phyloP scores from a whole-genome alignment of 2,113 vertebrate genomes.

The Ginglymostoma cirratum region DNA sequence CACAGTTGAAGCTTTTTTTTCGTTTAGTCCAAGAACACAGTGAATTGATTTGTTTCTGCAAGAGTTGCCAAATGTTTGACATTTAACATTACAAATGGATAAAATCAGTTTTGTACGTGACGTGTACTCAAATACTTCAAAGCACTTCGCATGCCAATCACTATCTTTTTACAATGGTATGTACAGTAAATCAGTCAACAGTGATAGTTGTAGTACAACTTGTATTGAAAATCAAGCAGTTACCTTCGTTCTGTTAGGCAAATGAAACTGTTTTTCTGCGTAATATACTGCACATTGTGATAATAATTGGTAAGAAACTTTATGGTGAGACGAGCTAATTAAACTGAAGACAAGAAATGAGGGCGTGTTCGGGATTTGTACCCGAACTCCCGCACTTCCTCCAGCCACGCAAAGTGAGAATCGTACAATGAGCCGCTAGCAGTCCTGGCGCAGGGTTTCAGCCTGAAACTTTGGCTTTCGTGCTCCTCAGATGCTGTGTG shows the following conservation, averaged over 20 bases:
- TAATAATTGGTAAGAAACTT: not conserved
- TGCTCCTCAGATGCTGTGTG: no score
- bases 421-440: no score
- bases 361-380: no score
- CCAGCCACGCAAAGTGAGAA: no score
- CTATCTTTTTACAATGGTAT: constrained; percentile 29
- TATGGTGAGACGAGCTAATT: not conserved
- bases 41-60: constrained; percentile 38
- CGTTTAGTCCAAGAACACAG: constrained; percentile 34
- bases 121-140: not conserved
- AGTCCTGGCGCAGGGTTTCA: no score
- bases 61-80: constrained; percentile 27
- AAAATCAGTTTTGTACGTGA: constrained; percentile 25
- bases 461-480: no score
- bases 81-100: constrained; percentile 33
- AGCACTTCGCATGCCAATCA: constrained; percentile 10
- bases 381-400: no score
- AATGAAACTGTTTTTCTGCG: not conserved
- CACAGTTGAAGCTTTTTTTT: constrained; percentile 32
- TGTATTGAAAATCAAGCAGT: not conserved
- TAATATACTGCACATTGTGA: not conserved
- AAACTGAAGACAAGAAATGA: not conserved
- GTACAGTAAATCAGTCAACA: constrained; percentile 27
- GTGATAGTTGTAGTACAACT: not conserved
- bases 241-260: not conserved